phyloP scores from a whole-genome alignment of 2,113 vertebrate genomes.

The Manacus vitellinus region DNA sequence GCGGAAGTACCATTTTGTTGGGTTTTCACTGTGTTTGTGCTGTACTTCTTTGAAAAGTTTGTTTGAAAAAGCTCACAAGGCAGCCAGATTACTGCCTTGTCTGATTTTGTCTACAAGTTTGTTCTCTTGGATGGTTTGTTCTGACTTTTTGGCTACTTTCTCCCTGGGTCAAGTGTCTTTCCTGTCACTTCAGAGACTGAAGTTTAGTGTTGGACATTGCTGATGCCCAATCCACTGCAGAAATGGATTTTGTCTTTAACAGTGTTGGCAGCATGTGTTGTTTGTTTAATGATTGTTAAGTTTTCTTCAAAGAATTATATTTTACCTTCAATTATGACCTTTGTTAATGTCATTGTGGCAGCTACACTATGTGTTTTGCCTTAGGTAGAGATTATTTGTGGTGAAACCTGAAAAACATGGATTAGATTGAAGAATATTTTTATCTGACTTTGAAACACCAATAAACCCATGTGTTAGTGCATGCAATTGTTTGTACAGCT shows the following conservation, averaged over 20 bases:
- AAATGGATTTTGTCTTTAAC: background rate
- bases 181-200: background rate
- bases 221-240: background rate
- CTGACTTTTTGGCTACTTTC: background rate
- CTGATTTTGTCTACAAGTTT: background rate
- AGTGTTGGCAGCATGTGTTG: background rate
- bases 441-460: background rate
- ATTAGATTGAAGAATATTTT: background rate
- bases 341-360: background rate
- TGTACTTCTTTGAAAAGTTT: background rate
- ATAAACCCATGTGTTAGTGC: background rate
- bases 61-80: background rate
- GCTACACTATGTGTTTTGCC: background rate
- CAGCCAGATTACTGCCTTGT: background rate
- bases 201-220: background rate
- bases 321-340: background rate
- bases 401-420: background rate
- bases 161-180: background rate
- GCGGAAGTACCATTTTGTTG: background rate
- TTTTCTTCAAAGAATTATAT: background rate
- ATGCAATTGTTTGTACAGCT: constrained; percentile 26
- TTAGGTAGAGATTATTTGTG: background rate
- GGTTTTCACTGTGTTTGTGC: background rate
- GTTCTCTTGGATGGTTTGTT: background rate
- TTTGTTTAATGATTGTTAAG: background rate